phyloP scores from a whole-genome alignment of 2,113 vertebrate genomes.

The Leptosomus discolor region DNA sequence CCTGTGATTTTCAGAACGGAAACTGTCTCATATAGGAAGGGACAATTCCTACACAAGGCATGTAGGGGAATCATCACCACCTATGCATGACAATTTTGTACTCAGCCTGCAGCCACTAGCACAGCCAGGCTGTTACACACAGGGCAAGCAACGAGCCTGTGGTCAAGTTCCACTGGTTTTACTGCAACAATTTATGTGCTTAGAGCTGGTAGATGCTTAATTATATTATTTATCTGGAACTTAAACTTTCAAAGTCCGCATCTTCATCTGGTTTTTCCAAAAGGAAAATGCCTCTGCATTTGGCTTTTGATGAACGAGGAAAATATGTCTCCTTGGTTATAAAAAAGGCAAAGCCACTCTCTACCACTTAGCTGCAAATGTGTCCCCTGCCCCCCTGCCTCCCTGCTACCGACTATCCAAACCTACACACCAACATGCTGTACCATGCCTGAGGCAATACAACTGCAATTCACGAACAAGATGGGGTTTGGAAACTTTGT shows the following conservation, averaged over 20 bases:
- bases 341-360: background rate
- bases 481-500: background rate
- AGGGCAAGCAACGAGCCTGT: background rate
- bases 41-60: background rate
- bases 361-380: background rate
- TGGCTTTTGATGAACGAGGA: background rate
- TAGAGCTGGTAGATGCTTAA: background rate
- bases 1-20: background rate
- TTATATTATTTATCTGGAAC: background rate
- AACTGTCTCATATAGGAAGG: background rate
- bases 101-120: background rate
- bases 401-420: background rate
- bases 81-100: background rate
- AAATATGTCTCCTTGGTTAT: fast-evolving
- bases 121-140: background rate
- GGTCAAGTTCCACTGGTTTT: background rate
- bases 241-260: background rate
- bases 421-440: background rate
- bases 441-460: background rate
- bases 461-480: background rate
- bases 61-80: background rate
- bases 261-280: background rate
- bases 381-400: background rate
- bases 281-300: background rate
- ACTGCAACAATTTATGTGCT: background rate